phyloP scores from a whole-genome alignment of 2,888 invertebrate species.

The Abrostola triplasia region DNA sequence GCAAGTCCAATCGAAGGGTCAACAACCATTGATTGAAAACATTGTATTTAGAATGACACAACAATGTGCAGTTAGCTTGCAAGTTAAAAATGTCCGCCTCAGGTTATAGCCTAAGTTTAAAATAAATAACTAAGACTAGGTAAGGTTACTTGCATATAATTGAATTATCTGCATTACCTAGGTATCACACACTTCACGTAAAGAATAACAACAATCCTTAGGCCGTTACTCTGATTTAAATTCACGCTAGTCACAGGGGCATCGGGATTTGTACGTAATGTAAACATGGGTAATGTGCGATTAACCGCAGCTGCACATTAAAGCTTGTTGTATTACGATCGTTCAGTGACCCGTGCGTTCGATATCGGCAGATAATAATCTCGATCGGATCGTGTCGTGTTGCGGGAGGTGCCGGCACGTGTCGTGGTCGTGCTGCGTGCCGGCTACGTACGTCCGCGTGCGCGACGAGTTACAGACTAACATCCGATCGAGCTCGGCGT shows the following conservation, averaged over 20 bases:
- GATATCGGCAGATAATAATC: constrained; percentile 57
- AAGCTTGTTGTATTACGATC: constrained; percentile 51
- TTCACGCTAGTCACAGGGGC: constrained; percentile 41
- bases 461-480: constrained; percentile 81
- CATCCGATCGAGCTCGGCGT: constrained; percentile 62
- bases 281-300: constrained; percentile 49
- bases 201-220: constrained; percentile 36
- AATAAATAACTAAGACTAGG: constrained; percentile 8
- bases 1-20: constrained; percentile 28
- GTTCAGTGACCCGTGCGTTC: constrained; percentile 65
- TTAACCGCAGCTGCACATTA: constrained; percentile 52
- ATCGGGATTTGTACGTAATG: constrained; percentile 45
- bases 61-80: constrained; percentile 12
- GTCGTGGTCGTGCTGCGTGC: constrained; percentile 57
- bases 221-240: constrained; percentile 41
- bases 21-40: constrained; percentile 33
- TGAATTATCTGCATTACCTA: constrained; percentile 58
- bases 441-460: constrained; percentile 77
- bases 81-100: constrained; percentile 7
- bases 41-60: constrained; percentile 19
- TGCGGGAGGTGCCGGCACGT: constrained; percentile 59
- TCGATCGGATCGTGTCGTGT: constrained; percentile 55
- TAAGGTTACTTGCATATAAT: constrained; percentile 48
- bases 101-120: constrained; percentile 12
- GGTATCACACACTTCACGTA: constrained; percentile 36